Conservation (phyloP, 2,113 vertebrate genomes). For the Rallus limicola region DNA sequence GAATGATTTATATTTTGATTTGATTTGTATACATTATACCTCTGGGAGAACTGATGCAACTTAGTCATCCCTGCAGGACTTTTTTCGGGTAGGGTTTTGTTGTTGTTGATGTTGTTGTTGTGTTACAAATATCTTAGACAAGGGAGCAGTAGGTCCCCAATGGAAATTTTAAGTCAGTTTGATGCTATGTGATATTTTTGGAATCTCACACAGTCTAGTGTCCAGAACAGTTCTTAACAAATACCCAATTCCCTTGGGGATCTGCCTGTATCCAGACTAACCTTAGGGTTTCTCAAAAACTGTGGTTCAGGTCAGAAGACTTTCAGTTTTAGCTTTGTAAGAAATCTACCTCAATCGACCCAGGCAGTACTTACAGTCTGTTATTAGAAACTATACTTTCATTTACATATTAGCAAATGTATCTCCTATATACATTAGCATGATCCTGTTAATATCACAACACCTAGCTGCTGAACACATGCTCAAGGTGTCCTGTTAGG, state of each 20-base stretch:
- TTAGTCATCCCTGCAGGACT: conserved; percentile 54
- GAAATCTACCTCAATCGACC: conserved; percentile 41
- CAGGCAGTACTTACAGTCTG: conserved; percentile 44
- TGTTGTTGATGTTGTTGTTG: conserved; percentile 42
- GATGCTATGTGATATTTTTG: neutral
- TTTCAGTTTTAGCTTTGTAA: conserved; percentile 53
- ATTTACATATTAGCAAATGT: neutral
- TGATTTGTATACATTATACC: conserved; percentile 75
- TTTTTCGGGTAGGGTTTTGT: conserved; percentile 47
- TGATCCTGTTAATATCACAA: neutral
- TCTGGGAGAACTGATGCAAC: conserved; percentile 69
- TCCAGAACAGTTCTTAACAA: neutral
- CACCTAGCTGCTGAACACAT: neutral
- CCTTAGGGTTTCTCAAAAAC: conserved; percentile 53
- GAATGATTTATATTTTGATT: conserved; percentile 81
- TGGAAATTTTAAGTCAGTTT: neutral
- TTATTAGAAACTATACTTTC: neutral
- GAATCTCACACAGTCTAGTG: neutral
- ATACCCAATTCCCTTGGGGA: neutral
- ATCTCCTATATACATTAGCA: neutral
- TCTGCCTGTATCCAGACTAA: neutral
- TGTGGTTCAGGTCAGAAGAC: conserved; percentile 67
- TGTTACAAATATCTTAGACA: conserved; percentile 7
- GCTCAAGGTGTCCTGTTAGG: neutral
- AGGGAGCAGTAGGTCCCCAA: neutral